Evolutionary conservation across 1,140 invertebrate genomes (phyloP), one percentile per base, ranked within the genome.

Genomic region (Pseudomyrmex cubaensis): DNA sequence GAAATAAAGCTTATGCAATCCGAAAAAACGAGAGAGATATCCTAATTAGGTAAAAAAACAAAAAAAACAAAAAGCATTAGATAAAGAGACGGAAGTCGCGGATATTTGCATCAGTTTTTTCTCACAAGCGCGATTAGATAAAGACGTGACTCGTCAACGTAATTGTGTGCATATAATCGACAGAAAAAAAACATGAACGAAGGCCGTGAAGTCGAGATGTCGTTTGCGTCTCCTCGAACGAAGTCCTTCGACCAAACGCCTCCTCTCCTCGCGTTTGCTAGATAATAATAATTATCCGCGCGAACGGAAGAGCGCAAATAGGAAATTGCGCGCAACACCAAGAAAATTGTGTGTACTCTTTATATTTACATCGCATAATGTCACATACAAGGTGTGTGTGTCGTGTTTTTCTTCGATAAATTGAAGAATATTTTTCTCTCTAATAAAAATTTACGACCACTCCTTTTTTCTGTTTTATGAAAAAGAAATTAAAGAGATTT

Each of bases 151-250:
- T 70, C 59, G 62, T 72, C 17, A 56, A 63, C 57, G 20, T 70
- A 69, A 78, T 70, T 75, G 75, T 78, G 66, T 66, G 66, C 63
- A 82, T 75, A 17, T 70, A 44, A 57, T 56, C 59, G 50, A 57
- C 15, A 59, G 44, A 59, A 83, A 59, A 83, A 74, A 78, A 74
- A 77, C 12, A 22, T 17, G n/a, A 44, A 35, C n/a, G 82, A 73
- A 67, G 64, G 77, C 54, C 74, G 52, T 12, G 62, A 70, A 83
- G 74, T 54, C 78, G 66, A 67, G 52, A 78, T 72, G 64, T 78
- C 76, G 66, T 69, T 35, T 57, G 52, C 15, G 76, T 70, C 75
- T 78, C 52, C 44, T 78, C 76, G 76, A 70, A 78, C 64, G 20
- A 70, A 78, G 76, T 78, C 52, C 76, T 70, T 78, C 76, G 35